Evolutionary conservation across 1,140 invertebrate species (phyloP), one percentile per base, ranked within the genome.

Genomic region (Pseudomyrmex sp.): DNA sequence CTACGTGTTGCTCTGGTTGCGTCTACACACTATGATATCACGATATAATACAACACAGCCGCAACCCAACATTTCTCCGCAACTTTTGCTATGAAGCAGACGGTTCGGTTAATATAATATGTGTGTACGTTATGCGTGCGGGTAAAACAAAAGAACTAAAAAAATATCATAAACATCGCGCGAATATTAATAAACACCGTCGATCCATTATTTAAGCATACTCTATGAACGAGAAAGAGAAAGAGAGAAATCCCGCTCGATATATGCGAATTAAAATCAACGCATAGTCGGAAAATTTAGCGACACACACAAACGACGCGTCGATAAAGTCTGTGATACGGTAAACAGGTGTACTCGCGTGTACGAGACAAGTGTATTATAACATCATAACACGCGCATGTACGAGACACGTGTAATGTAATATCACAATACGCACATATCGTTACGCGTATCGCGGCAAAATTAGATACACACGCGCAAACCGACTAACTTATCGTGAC

Each of bases 31-130:
- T 68, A 80, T 70, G 66, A 72, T 80, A 80, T 80, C 54, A 46
- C 54, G 12, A 72, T 80, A 80, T 72, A 72, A 72, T 80, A 80
- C 59, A 58, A 77, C 15, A 15, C 63, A 23, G 18, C 52, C 35
- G 26, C 35, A 13, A 20, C 15, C 44, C 26, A 15, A 18, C 50
- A 44, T 48, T 35, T 70, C 76, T 70, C 54, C 7, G 15, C 44
- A 44, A 13, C 10, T 59, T n/a, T 59, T 12, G 66, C 44, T 20
- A 35, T 7, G 23, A 35, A 59, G 18, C 66, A 61, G 76, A 70
- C 23, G 44, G 26, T 69, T 56, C 52, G 50, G 35, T 35, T 35
- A 35, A 35, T 35, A 35, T 35, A 35, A 35, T 35, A 35, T 7
- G 35, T 35, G 0, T 35, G 5, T 35, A 35, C 1, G 12, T 76